Evolutionary conservation across 2,797 vertebrate genomes (phyloP), one percentile per base, ranked within the genome.

Genomic region (Lutjanus argentimaculatus): DNA sequence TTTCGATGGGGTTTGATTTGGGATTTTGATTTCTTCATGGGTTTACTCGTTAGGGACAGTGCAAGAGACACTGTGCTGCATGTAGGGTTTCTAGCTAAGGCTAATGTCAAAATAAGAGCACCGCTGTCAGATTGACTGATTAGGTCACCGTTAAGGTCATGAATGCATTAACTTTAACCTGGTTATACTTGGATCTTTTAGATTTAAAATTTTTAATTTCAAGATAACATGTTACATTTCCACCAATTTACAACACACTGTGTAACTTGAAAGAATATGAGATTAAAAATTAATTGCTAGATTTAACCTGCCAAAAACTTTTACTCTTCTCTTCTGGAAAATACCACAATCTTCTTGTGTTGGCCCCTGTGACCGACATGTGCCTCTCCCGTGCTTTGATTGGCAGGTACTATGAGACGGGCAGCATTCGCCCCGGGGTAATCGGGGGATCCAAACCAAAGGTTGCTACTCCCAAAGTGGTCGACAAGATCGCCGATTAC

Each of bases 361-460:
- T 67, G 7, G 9, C 22, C 2, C 21, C 21, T n/a, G 21, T 62
- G 49, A 84, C 55, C 45, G 55, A 80, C 13, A 1, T 1, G 3
- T 49, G 12, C 42, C 12, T 78, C 21, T 70, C 13, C 58, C 51
- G 1, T 56, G 10, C 46, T 80, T 52, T 86, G 55, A 70, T 67
- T 49, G 40, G 46, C 94, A 99, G 98, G 96, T 99, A 99, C 94
- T 99, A 99, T 21, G 98, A 99, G 93, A 99, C 98, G 0, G 98
- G 98, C 86, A 99, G 98, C 82, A 99, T 99, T 92, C 98, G 98
- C 86, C 98, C 98, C 75, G 98, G 98, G 84, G 98, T 99, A 86
- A 99, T 99, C 82, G 98, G 98, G 94, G 98, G 98, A 94, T 99
- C 98, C 93, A 99, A 99, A 96, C 98, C 98, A 97, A 99, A 99